Conservation (phyloP, 1,140 invertebrate genomes). For the Diorhabda carinulata region DNA sequence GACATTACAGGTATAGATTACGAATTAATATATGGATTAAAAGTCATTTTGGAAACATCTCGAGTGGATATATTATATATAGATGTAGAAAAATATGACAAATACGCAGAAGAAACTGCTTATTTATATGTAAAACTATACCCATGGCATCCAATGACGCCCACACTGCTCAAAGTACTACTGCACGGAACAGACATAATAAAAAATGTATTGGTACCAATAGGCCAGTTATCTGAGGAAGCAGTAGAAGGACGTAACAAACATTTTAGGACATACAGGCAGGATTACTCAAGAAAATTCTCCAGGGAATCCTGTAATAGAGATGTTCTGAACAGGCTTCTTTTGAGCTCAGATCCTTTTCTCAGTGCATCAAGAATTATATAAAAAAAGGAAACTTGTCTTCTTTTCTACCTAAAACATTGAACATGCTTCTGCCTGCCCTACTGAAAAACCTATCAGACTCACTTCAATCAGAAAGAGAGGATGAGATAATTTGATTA, state of each 20-base stretch:
- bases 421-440: constrained; percentile 14
- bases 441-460: background rate
- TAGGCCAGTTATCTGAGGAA: no score
- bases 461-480: no score
- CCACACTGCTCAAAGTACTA: constrained; percentile 17
- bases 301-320: background rate
- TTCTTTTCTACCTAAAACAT: constrained; percentile 8
- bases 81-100: constrained; percentile 32
- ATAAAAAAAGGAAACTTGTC: background rate
- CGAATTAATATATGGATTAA: constrained; percentile 7
- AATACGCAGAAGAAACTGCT: constrained; percentile 22
- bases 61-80: constrained; percentile 15
- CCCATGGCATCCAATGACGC: constrained; percentile 43
- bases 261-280: no score
- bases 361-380: no score
- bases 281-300: no score
- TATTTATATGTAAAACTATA: constrained; percentile 38
- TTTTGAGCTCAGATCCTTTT: no score
- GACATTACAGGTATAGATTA: background rate
- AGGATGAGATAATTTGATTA: no score
- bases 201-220: no score
- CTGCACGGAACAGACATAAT: no score
- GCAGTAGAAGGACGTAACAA: no score
- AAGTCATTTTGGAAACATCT: constrained; percentile 16
- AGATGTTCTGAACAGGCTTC: background rate